Evolutionary conservation across 2,113 vertebrate species (phyloP).

Genomic region (Haemorhous mexicanus): DNA sequence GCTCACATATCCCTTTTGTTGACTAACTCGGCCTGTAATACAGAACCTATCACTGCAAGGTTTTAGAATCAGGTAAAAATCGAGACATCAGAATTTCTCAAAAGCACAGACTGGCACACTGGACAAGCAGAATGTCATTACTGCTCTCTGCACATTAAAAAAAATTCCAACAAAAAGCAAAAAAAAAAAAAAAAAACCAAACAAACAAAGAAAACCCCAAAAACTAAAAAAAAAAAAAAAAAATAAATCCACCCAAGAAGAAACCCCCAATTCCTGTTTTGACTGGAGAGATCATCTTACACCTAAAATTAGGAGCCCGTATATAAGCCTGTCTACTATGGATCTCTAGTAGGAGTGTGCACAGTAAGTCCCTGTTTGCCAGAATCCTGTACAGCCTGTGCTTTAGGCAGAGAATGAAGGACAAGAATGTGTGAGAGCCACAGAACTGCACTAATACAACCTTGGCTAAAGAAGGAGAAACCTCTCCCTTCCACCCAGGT

Average conservation of each 20-base stretch:
- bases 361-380: not conserved
- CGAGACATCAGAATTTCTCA: not conserved
- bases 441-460: not conserved
- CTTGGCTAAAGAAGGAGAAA: not conserved
- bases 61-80: not conserved
- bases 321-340: not conserved
- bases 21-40: not conserved
- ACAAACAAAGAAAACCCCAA: too few relatives aligned
- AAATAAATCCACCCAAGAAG: not conserved
- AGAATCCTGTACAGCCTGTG: not conserved
- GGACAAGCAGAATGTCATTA: not conserved
- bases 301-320: not conserved
- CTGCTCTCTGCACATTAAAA: not conserved
- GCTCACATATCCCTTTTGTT: accelerated
- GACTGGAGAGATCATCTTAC: not conserved
- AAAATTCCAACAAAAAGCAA: not conserved
- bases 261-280: not conserved
- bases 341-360: not conserved
- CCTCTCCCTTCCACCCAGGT: too few relatives aligned
- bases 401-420: not conserved
- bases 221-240: too few relatives aligned
- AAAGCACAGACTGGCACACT: not conserved
- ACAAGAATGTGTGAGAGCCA: not conserved
- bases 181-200: too few relatives aligned
- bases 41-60: not conserved